Conservation (phyloP, 2,797 vertebrate genomes). For the Argyrosomus regius region DNA sequence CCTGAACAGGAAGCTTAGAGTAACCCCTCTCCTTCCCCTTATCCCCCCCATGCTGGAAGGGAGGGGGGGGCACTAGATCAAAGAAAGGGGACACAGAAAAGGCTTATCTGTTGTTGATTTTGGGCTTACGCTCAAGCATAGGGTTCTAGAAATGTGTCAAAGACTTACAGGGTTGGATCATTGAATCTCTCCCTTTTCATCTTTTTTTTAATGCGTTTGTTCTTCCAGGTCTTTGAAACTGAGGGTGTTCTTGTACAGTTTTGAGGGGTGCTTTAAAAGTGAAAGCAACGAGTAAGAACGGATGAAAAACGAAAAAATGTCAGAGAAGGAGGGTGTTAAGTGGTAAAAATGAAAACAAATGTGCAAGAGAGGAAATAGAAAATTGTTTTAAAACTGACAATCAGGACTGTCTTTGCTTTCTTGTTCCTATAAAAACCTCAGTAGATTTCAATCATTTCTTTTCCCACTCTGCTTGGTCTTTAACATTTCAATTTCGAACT, state of each 20-base stretch:
- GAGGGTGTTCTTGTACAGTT: slow-evolving; percentile 48
- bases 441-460: slow-evolving; percentile 45
- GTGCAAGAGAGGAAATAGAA: background rate
- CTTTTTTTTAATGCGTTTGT: slow-evolving; percentile 64
- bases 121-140: slow-evolving; percentile 79
- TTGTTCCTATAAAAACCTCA: slow-evolving; percentile 3
- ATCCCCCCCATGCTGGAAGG: slow-evolving; percentile 20
- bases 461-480: slow-evolving; percentile 59
- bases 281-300: slow-evolving; percentile 27
- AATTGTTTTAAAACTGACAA: background rate
- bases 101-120: slow-evolving; percentile 87
- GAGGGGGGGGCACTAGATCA: slow-evolving; percentile 71
- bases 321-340: slow-evolving; percentile 1
- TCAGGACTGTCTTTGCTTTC: background rate
- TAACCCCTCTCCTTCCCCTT: slow-evolving; percentile 12
- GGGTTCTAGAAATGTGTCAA: slow-evolving; percentile 79
- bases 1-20: slow-evolving; percentile 74
- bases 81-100: slow-evolving; percentile 74
- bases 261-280: slow-evolving; percentile 36
- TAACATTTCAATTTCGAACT: slow-evolving; percentile 75
- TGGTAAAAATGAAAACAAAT: slow-evolving; percentile 23
- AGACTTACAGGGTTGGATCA: slow-evolving; percentile 79
- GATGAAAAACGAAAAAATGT: background rate
- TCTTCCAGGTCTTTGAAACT: slow-evolving; percentile 65
- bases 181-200: slow-evolving; percentile 67